Evolutionary conservation across 2,797 vertebrate species (phyloP), one percentile per base, ranked within the genome.

Genomic region (Synaphobranchus kaupii): DNA sequence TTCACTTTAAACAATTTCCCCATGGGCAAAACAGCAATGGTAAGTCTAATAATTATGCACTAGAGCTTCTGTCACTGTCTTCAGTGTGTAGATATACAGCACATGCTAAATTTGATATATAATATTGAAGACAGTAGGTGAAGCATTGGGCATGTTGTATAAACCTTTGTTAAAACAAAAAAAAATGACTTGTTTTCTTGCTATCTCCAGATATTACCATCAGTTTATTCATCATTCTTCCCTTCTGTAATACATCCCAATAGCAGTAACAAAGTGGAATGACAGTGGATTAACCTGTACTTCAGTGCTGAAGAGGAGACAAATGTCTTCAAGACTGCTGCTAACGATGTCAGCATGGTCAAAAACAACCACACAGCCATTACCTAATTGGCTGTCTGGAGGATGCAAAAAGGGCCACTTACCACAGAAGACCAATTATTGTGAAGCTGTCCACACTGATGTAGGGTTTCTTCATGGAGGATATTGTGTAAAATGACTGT

Each of bases 341-440:
- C 85, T 81, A 48, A 39, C 22, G 39, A 86, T 80, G 56, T 81
- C 85, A 86, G 85, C 34, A 47, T 60, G 54, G 76, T n/a, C 25
- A 34, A 52, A 58, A 58, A 58, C 44, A 54, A 52, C 85, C 76
- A 48, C 52, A 81, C 54, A 60, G 20, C 60, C 73, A 80, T 86
- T 60, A 44, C 80, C 56, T 39, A 63, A 80, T 60, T 80, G 76
- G 85, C 52, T 48, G 76, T 48, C 52, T 25, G 54, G 85, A 34
- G 34, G 71, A 39, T 71, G 80, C 73, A 86, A 50, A 50, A 22
- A 86, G 85, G 44, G 54, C 78, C 52, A 44, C 22, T 81, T 39
- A 54, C 85, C 73, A 28, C 17, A 2, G 68, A 50, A 28, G 8
- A 39, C 54, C 76, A 47, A 50, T 86, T 86, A 60, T 12, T 60